A percentile compares a stretch with the other conserved stretches of the same genome.
Conservation (phyloP, 1,140 invertebrate species). For the Megathymus violae region DNA sequence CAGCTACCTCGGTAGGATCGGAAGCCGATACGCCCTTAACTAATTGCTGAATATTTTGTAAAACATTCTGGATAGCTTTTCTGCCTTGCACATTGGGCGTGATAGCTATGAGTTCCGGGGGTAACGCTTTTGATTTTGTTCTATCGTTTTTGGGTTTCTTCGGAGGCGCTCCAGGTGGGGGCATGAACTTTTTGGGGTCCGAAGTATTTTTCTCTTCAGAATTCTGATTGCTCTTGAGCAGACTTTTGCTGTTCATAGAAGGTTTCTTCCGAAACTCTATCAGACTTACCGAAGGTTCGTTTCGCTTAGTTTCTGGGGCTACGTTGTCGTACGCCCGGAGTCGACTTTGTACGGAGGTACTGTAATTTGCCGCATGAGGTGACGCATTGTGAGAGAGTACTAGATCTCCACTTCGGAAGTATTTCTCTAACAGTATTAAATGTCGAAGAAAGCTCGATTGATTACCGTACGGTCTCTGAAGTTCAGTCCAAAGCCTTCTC, state of each 20-base stretch:
- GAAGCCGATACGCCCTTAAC: constrained; percentile 75
- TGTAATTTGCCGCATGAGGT: constrained; percentile 89
- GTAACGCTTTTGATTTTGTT: constrained; percentile 62
- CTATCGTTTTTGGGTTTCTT: constrained; percentile 64
- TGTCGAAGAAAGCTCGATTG: constrained; percentile 92
- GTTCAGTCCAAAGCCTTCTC: constrained; percentile 90
- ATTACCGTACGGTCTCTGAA: constrained; percentile 93
- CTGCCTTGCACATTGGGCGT: constrained; percentile 72
- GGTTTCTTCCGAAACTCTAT: constrained; percentile 79
- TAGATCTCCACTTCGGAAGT: constrained; percentile 90
- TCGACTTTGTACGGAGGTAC: constrained; percentile 90
- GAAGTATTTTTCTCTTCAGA: constrained; percentile 43
- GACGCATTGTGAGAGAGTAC: constrained; percentile 89
- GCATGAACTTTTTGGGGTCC: constrained; percentile 70
- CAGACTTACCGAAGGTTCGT: constrained; percentile 57
- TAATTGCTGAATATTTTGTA: constrained; percentile 81
- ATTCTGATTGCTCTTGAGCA: constrained; percentile 75
- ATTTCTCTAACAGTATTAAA: constrained; percentile 91
- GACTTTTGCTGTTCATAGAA: constrained; percentile 72
- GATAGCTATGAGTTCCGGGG: constrained; percentile 80
- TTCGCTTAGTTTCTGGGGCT: constrained; percentile 56
- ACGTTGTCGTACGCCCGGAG: constrained; percentile 89
- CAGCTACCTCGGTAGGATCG: constrained; percentile 68
- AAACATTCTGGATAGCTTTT: constrained; percentile 78
- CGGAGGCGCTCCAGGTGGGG: constrained; percentile 53